These are phyloP conservation scores for Rhinichthys klamathensis DNA, from an alignment of 2,113 vertebrate genomes.

Conservation along the genomic window DNA sequence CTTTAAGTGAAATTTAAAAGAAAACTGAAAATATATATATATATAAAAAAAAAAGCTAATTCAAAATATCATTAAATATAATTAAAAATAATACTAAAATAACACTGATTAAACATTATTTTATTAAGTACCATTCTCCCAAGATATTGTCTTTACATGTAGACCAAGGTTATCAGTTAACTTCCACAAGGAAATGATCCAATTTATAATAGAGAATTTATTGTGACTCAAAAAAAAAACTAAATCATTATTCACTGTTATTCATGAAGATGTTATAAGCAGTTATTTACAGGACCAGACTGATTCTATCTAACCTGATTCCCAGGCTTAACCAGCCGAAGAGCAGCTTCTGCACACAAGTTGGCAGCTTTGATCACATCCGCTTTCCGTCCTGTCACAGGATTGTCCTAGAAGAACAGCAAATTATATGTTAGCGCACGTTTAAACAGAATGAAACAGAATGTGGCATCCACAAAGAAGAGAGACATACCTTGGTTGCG, in stretches of 20 bases:
- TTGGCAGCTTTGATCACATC: conserved; percentile 94
- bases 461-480: background rate
- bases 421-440: background rate
- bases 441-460: background rate
- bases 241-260: background rate
- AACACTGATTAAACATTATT: background rate
- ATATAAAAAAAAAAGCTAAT: no score
- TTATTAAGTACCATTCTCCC: background rate
- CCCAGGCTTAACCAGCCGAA: conserved; percentile 96
- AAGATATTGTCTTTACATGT: background rate
- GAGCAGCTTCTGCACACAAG: conserved; percentile 93
- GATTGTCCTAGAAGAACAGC: conserved; percentile 79
- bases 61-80: background rate
- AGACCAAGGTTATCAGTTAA: background rate
- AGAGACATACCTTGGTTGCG: conserved; percentile 78
- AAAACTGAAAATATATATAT: no score
- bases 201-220: background rate
- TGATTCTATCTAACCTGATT: conserved; percentile 83
- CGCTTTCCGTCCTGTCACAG: conserved; percentile 90
- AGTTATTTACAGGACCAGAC: background rate
- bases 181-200: background rate
- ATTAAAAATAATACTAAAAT: background rate
- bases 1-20: no score
- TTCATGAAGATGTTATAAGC: background rate
- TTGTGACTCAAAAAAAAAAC: background rate